Conservation (phyloP, 1,140 invertebrate genomes). For the Papilio helenus region DNA sequence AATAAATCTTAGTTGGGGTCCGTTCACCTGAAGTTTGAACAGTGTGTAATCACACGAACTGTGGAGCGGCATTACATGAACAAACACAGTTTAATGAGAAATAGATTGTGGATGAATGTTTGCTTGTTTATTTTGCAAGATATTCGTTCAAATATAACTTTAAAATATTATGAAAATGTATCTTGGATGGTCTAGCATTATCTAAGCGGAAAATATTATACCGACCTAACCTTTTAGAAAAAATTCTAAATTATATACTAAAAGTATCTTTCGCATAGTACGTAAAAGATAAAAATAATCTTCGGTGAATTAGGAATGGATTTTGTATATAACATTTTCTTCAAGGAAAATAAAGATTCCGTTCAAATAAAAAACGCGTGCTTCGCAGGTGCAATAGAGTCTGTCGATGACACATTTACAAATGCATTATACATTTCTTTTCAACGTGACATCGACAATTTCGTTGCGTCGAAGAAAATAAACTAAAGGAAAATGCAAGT, state of each 20-base stretch:
- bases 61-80: background rate
- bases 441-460: background rate
- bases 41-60: conserved; percentile 3
- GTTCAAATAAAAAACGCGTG: background rate
- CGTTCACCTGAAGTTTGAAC: conserved; percentile 17
- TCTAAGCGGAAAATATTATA: no score
- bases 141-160: background rate
- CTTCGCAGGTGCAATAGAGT: background rate
- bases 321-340: background rate
- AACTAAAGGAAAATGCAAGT: background rate
- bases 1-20: conserved; percentile 20
- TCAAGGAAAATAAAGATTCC: background rate
- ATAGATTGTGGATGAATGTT: conserved; percentile 21
- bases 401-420: background rate
- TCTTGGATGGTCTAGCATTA: background rate
- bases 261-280: no score
- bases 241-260: no score
- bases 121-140: background rate
- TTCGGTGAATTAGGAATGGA: background rate
- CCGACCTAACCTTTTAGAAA: no score
- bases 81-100: conserved; percentile 17
- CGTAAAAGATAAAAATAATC: no score
- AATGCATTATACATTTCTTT: conserved; percentile 9
- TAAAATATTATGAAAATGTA: background rate
- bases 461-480: background rate